Base-by-base conservation (phyloP, 2,113 vertebrate species). In the Leuciscus idus region DNA sequence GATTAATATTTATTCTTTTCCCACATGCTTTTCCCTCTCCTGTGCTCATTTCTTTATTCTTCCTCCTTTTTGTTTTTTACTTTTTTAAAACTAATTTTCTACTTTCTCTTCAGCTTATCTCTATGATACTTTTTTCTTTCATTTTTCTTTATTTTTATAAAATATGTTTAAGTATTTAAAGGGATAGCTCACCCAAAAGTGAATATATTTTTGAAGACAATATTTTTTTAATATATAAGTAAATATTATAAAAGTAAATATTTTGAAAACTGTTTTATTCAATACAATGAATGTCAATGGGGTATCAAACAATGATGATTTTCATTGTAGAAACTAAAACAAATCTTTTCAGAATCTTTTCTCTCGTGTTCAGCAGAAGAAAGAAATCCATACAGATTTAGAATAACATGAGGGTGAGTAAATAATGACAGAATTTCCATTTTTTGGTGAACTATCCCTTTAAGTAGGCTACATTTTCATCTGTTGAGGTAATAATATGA, bases 1-100 rank as follows among this genome's bases (percentile, higher is more conserved):
- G 46, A 61, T 80, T 68, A 39, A 50, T 62, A 75, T 82, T 7
- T 57, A 19, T 15, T 81, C 46, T 43, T 61, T 68, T 68, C 46
- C 64, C n/a, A 36, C n/a, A 11, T 79, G 78, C 26, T 52, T 59
- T 83, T 79, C 7, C 28, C 55, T 7, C 76, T 52, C 33, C 52
- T 23, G 9, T 36, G 19, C 70, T 75, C 19, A 50, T 36, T 78
- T 66, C 2, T 55, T 66, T 64, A 43, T 43, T 43, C 39, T 43
- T 43, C 39, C 39, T 43, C 39, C 39, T 43, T 61, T 26, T 11
- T 43, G 2, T 13, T 59, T 5, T 46, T 26, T 26, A 26, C 26
- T 26, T 26, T 11, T 17, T 75, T 84, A 36, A 36, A 39, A 36
- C 15, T 86, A 7, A 11, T 39, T 43, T n/a, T 48, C 46, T 28